Evolutionary conservation across 1,140 invertebrate species (phyloP).

Genomic region (Drosophila nigrodunni): DNA sequence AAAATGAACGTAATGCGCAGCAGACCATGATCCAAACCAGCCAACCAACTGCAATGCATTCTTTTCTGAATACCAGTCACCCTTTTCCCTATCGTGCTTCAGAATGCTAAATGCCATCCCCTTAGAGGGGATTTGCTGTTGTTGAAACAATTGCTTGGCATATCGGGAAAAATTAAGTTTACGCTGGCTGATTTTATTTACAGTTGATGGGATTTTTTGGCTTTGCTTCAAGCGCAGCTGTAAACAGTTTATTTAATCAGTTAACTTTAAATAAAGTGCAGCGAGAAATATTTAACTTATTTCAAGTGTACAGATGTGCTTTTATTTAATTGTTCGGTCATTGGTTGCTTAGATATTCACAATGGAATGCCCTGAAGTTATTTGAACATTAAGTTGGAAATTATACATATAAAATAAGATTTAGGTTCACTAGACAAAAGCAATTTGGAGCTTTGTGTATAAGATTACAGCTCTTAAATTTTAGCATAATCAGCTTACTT

Average conservation of each 20-base stretch:
- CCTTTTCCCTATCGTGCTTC: not conserved
- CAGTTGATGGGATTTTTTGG: conserved; percentile 50
- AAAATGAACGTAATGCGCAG: conserved; percentile 42
- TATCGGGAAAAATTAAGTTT: conserved; percentile 77
- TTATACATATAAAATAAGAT: not conserved
- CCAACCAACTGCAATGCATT: conserved; percentile 64
- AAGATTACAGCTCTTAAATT: no score
- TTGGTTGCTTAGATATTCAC: not conserved
- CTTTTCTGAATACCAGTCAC: conserved; percentile 12
- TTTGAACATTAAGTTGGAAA: not conserved
- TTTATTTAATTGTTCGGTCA: conserved; percentile 10
- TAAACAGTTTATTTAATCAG: conserved; percentile 36
- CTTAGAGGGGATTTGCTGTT: conserved; percentile 37
- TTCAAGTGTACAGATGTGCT: conserved; percentile 27
- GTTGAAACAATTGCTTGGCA: conserved; percentile 67
- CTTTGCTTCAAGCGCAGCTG: not conserved
- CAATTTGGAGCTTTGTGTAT: not conserved
- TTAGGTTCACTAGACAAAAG: not conserved
- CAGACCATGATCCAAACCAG: conserved; percentile 63
- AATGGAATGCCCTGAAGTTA: not conserved
- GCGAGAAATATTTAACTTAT: conserved; percentile 39
- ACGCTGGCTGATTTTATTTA: conserved; percentile 74
- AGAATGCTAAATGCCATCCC: not conserved
- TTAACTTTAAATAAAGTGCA: conserved; percentile 21
- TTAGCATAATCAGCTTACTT: not conserved